Percentiles rank a stretch among this genome's conserved stretches.
phyloP scores from a whole-genome alignment of 2,113 vertebrate species.

The Eupsittula cactorum region DNA sequence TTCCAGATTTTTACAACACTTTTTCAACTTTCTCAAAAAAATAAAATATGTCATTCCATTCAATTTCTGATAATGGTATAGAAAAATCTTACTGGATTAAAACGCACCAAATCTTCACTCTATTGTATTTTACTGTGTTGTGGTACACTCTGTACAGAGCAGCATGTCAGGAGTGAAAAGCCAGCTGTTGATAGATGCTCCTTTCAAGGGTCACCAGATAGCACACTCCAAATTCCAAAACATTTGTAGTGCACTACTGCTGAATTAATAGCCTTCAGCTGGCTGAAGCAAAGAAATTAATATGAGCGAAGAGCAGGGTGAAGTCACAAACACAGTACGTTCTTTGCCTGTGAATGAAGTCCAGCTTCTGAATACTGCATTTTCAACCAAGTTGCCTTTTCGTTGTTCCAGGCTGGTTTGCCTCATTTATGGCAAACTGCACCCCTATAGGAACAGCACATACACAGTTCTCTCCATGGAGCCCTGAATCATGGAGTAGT shows the following conservation, averaged over 20 bases:
- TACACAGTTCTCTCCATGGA: neutral
- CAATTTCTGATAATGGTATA: neutral
- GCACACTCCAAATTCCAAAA: neutral
- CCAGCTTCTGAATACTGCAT: neutral
- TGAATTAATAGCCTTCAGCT: neutral
- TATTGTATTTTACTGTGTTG: no score
- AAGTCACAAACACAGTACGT: no score
- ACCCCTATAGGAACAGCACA: neutral
- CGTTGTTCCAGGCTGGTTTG: neutral
- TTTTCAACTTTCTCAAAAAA: neutral
- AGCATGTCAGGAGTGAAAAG: neutral
- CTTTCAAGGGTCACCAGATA: neutral
- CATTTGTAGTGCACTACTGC: neutral
- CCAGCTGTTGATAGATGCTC: neutral
- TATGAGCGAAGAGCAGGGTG: no score
- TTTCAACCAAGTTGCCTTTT: neutral
- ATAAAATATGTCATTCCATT: neutral
- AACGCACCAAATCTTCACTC: neutral
- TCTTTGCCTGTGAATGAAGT: accelerated
- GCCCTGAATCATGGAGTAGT: neutral
- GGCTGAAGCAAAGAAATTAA: neutral
- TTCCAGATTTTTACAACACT: neutral
- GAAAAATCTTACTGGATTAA: neutral
- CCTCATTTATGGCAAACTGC: neutral
- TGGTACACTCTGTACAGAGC: neutral